phyloP scores from a whole-genome alignment of 2,113 vertebrate genomes.

The Andinoacara biseriatus region DNA sequence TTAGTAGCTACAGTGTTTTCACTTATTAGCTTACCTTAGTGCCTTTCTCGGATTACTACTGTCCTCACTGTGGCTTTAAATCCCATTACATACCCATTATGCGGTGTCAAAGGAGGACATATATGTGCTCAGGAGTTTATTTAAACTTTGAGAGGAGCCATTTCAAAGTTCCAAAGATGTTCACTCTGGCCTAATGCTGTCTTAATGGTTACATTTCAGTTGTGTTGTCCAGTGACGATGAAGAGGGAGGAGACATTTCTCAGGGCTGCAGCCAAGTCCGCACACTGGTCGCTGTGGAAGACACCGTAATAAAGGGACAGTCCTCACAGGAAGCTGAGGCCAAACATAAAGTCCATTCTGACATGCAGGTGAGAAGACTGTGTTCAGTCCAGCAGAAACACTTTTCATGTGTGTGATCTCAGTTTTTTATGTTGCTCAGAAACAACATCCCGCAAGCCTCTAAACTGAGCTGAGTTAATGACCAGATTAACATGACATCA shows the following conservation, averaged over 20 bases:
- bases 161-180: background rate
- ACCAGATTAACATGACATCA: constrained; percentile 26
- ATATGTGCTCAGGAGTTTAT: background rate
- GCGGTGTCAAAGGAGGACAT: background rate
- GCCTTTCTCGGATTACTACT: constrained; percentile 27
- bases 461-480: constrained; percentile 19
- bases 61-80: constrained; percentile 15
- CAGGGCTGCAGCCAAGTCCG: background rate
- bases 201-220: constrained; percentile 62
- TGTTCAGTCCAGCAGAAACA: background rate
- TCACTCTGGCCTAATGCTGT: background rate
- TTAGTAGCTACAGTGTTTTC: constrained; percentile 1
- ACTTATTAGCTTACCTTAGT: background rate
- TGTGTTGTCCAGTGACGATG: constrained; percentile 82
- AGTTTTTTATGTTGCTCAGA: background rate
- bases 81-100: background rate
- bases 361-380: constrained; percentile 57
- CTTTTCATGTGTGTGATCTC: background rate
- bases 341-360: background rate
- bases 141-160: background rate
- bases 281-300: constrained; percentile 6
- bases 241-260: constrained; percentile 22
- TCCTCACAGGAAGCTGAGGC: background rate
- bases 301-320: background rate
- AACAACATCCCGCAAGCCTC: background rate